Base-by-base conservation (phyloP, 2,113 vertebrate genomes). In the Alectura lathami region DNA sequence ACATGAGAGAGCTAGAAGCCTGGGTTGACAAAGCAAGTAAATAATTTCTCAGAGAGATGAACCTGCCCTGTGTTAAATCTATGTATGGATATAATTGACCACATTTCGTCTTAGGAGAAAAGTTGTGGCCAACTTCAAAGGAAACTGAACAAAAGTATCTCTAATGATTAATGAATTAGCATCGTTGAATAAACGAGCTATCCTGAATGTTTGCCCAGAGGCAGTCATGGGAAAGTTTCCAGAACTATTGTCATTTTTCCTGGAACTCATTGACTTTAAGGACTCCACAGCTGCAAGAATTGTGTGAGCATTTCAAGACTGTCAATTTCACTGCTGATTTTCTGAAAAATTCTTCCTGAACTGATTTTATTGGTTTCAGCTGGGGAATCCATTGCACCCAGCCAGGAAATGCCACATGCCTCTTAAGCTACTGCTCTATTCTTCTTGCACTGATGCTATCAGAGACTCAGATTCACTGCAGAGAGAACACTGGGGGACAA, bases 361-460 rank as follows among this genome's bases (percentile, higher is more conserved):
- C 88, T 96, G 91, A 89, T 97, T 97, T 98, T 98, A 98, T 98
- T 98, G 96, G 86, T 97, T 98, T 98, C 98, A 98, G 97, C 97
- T 98, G 97, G 96, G 91, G 93, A 97, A 97, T 94, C 92, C 87
- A 91, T 91, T 91, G 90, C 95, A 91, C 57, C 75, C 91, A 95
- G 95, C 74, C 83, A 97, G 82, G 94, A 96, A 97, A 97, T 98
- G 94, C 96, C 97, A 97, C 93, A 97, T 97, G 96, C 95, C 96
- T 96, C 92, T 91, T 88, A 95, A 96, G 78, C 93, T 93, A 93
- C 94, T 94, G 92, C 89, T 96, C 94, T 93, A 93, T 97, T 96
- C 93, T 96, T 94, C 86, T 95, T 94, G 62, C 79, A 89, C 86
- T 93, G 86, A 95, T 93, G 73, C 38, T 91, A 97, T 97, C 96